Evolutionary conservation across 2,113 vertebrate genomes (phyloP).

Genomic region (Campylomormyrus numenius): DNA sequence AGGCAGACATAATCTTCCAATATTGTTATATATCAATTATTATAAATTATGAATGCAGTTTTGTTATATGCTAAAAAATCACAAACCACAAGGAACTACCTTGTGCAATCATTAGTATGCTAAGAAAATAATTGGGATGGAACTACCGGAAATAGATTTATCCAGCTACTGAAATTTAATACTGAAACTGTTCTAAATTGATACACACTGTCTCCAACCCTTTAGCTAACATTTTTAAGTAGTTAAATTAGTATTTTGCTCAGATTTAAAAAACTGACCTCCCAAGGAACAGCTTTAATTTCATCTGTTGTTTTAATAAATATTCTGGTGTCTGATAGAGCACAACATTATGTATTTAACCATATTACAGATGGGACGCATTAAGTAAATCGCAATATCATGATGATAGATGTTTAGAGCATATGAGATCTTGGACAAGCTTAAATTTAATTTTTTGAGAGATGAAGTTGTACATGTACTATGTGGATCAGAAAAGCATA

Average conservation of each 20-base stretch:
- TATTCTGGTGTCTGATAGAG: not conserved
- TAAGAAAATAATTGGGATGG: not conserved
- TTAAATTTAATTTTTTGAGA: too few relatives aligned
- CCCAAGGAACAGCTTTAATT: not conserved
- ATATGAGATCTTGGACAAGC: too few relatives aligned
- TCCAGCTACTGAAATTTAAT: not conserved
- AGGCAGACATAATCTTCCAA: not conserved
- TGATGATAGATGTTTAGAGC: too few relatives aligned
- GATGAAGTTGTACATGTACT: too few relatives aligned
- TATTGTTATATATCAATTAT: not conserved
- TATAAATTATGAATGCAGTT: not conserved
- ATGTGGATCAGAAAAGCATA: too few relatives aligned
- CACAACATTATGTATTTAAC: too few relatives aligned
- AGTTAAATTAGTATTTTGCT: not conserved
- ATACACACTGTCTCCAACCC: not conserved
- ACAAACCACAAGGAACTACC: not conserved
- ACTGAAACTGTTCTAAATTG: not conserved
- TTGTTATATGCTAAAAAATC: not conserved
- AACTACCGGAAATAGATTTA: not conserved
- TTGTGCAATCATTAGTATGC: not conserved
- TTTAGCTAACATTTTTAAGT: not conserved
- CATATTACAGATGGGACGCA: too few relatives aligned
- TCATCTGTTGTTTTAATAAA: not conserved
- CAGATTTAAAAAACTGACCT: not conserved
- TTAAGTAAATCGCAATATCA: too few relatives aligned